Conservation (phyloP, 2,797 vertebrate genomes). For the Sebastes jordani region DNA sequence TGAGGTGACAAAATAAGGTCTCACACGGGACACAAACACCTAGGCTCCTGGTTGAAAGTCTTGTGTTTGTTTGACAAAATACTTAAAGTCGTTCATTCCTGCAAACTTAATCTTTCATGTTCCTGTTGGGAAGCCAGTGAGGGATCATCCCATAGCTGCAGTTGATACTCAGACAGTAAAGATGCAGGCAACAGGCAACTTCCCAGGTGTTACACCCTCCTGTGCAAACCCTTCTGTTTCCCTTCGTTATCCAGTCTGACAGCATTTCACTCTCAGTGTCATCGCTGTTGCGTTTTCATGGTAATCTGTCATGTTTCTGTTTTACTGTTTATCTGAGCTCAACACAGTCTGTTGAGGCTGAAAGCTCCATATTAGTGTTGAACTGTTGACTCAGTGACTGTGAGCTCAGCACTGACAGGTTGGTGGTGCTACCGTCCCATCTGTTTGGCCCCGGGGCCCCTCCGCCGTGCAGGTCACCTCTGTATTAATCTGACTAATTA, state of each 20-base stretch:
- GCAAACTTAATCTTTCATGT: background rate
- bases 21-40: no score
- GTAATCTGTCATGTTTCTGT: background rate
- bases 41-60: no score
- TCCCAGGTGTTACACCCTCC: background rate
- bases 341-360: background rate
- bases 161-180: background rate
- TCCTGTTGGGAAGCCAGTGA: background rate
- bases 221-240: background rate
- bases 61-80: background rate
- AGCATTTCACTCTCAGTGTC: background rate
- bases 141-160: background rate
- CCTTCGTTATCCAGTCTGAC: background rate
- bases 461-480: conserved; percentile 53
- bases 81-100: background rate
- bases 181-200: no score
- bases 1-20: no score
- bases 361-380: background rate
- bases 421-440: conserved; percentile 57
- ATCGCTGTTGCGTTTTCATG: background rate
- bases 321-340: background rate
- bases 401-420: conserved; percentile 43
- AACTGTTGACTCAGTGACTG: conserved; percentile 52
- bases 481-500: conserved; percentile 68
- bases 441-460: conserved; percentile 55